phyloP scores from a whole-genome alignment of 2,113 vertebrate species.

The Pantherophis guttatus region DNA sequence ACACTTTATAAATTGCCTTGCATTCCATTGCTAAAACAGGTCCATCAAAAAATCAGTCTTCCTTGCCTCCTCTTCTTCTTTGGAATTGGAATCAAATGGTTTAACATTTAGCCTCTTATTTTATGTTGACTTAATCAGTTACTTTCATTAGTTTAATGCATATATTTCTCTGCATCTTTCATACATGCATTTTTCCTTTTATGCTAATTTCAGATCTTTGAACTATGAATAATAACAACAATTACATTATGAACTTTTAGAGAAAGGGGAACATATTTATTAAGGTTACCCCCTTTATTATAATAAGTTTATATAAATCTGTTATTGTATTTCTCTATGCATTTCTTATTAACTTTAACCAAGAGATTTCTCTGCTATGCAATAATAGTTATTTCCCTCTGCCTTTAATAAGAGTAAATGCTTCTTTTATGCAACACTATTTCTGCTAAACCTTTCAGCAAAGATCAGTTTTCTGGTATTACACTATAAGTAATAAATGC shows the following conservation, averaged over 20 bases:
- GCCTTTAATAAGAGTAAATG: too few relatives aligned
- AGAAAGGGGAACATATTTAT: too few relatives aligned
- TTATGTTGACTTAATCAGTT: too few relatives aligned
- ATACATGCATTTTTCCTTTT: background rate
- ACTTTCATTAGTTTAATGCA: background rate
- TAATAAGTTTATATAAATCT: background rate
- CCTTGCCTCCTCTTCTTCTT: background rate
- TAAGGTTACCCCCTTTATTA: too few relatives aligned
- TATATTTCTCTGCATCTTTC: background rate
- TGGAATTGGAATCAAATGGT: background rate
- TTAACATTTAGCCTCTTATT: background rate
- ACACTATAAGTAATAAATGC: background rate
- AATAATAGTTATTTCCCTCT: too few relatives aligned
- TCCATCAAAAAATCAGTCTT: background rate
- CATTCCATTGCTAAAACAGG: background rate
- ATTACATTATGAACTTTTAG: background rate
- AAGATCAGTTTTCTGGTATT: background rate
- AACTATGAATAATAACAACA: background rate
- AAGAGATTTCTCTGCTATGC: background rate
- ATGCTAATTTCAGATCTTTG: background rate
- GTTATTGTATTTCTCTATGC: background rate
- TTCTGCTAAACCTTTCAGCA: too few relatives aligned
- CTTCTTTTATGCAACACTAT: too few relatives aligned
- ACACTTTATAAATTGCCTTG: background rate
- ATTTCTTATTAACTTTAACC: background rate